These are phyloP conservation scores for Acleris emargana DNA, from an alignment of 2,888 invertebrate genomes.

Conservation along the genomic window DNA sequence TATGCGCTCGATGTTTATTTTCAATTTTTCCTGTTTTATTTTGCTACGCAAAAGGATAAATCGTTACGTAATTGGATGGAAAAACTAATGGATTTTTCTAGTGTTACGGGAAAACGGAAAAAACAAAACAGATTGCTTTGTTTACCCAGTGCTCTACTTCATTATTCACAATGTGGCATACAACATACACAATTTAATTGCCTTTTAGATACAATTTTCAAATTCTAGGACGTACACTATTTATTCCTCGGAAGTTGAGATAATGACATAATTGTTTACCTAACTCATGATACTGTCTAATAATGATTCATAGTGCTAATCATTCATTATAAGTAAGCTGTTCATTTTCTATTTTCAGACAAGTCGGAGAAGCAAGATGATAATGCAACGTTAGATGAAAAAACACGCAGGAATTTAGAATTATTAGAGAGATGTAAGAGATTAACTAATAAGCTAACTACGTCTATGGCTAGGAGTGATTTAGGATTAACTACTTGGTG, in stretches of 20 bases:
- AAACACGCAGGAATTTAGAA: constrained; percentile 84
- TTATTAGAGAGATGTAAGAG: constrained; percentile 82
- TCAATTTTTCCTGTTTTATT: too few relatives aligned
- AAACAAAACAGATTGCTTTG: too few relatives aligned
- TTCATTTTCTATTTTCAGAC: constrained; percentile 69
- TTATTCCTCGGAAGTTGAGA: constrained; percentile 31
- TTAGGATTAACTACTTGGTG: constrained; percentile 95
- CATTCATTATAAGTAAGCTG: constrained; percentile 54
- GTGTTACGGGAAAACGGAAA: too few relatives aligned
- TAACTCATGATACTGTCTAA: constrained; percentile 44
- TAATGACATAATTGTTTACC: constrained; percentile 58
- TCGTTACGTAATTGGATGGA: too few relatives aligned
- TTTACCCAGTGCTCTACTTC: too few relatives aligned
- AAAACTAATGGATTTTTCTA: too few relatives aligned
- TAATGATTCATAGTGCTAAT: constrained; percentile 56
- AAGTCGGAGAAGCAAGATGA: constrained; percentile 73
- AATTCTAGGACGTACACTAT: background rate
- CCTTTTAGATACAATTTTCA: too few relatives aligned
- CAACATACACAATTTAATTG: too few relatives aligned
- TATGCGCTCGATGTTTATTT: too few relatives aligned
- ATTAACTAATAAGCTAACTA: constrained; percentile 84
- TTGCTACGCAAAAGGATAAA: too few relatives aligned
- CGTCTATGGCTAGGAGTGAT: constrained; percentile 94
- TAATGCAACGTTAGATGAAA: constrained; percentile 75
- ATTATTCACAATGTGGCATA: too few relatives aligned